Base-by-base conservation (phyloP, 2,113 vertebrate genomes). In the Melozone crissalis region DNA sequence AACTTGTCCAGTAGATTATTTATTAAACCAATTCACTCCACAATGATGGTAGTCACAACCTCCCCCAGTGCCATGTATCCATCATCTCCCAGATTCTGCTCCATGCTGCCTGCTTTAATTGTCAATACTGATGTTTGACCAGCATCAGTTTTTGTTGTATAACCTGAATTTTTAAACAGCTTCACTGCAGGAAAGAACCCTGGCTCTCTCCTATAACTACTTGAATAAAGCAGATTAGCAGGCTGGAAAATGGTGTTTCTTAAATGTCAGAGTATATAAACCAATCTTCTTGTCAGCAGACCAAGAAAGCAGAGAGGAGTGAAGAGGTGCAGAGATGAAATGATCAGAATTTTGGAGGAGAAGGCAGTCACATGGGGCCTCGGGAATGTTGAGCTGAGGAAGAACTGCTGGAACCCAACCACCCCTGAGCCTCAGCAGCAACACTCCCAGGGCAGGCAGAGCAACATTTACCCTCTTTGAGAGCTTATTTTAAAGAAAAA, bases 231-330 rank as follows among this genome's bases (percentile, higher is more conserved):
- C 80, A 78, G 84, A 92, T 91, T 84, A 94, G 76, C 91, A 94
- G 91, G 75, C 91, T 91, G 84, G 92, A 95, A 97, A 97, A 94
- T 76, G 66, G 44, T 91, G 94, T 93, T 97, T 94, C 94, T 92
- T 93, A 95, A 96, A 95, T 93, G 95, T 96, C 94, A 95, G 76
- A 66, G 55, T 74, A 73, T 18, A 96, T 94, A 95, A 95, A 86
- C 75, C 88, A 94, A 90, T 88, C 86, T 80, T 74, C 94, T 74
- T 74, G 72, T 94, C 94, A 95, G 90, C 55, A 77, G 93, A 90
- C 47, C 76, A 87, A 78, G 80, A 75, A 93, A 87, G 89, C 86
- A 91, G 1, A 55, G 89, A 84, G 79, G 76, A 94, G 57, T 33
- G 47, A 93, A 88, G 95, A 92, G 87, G 89, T 52, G 71, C 72